A percentile compares a stretch with the other conserved stretches of the same genome.
Evolutionary conservation across 2,888 invertebrate species (phyloP).

Genomic region (Labia minor): DNA sequence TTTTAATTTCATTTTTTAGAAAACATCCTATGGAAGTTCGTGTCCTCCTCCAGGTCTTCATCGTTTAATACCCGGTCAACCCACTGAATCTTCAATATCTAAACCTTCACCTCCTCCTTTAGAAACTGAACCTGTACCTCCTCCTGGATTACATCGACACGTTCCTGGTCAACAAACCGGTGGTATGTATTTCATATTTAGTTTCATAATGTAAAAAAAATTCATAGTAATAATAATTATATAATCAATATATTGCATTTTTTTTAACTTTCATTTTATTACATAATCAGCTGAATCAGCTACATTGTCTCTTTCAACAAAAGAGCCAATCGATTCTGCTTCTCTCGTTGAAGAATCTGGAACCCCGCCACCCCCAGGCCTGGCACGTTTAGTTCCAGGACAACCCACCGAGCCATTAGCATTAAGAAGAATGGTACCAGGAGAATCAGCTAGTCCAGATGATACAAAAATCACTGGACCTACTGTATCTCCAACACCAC

Average conservation of each 20-base stretch:
- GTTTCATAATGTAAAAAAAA: too few relatives aligned
- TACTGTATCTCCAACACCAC: not conserved
- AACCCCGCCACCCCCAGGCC: not conserved
- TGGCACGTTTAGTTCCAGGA: constrained; percentile 22
- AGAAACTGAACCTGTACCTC: constrained; percentile 18
- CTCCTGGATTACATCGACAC: constrained; percentile 48
- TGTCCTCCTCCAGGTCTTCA: constrained; percentile 39
- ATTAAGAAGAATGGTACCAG: constrained; percentile 27
- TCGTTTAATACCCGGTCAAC: constrained; percentile 52
- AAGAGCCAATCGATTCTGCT: not conserved
- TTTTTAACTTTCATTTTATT: constrained; percentile 3
- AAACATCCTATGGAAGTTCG: not conserved
- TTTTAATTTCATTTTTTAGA: not conserved
- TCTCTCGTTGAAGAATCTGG: not conserved
- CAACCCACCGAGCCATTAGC: constrained; percentile 33
- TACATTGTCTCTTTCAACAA: not conserved
- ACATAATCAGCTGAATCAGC: constrained; percentile 15
- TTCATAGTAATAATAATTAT: too few relatives aligned
- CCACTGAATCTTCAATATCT: constrained; percentile 33
- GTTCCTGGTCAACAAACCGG: constrained; percentile 47
- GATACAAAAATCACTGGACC: constrained; percentile 15
- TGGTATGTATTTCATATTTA: not conserved
- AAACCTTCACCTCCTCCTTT: not conserved
- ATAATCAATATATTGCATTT: too few relatives aligned
- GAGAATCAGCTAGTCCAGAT: constrained; percentile 27